phyloP scores from a whole-genome alignment of 2,888 invertebrate species.

The Thumatha senex region DNA sequence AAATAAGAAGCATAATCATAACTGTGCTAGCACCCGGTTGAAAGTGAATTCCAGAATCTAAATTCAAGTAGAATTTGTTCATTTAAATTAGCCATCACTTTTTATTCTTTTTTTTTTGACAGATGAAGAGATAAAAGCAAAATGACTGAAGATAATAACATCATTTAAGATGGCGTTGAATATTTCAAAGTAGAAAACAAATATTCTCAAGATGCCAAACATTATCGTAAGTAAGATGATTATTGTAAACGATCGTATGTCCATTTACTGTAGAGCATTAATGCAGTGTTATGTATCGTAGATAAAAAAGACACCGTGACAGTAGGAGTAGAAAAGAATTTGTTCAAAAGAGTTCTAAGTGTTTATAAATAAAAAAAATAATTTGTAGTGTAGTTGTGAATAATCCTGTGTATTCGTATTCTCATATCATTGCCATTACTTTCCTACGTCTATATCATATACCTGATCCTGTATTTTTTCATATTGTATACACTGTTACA shows the following conservation, averaged over 20 bases:
- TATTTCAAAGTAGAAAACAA: conserved; percentile 30
- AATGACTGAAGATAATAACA: conserved; percentile 46
- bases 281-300: conserved; percentile 53
- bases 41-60: too few relatives aligned
- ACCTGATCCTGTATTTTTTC: conserved; percentile 26
- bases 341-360: conserved; percentile 56
- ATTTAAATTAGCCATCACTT: too few relatives aligned
- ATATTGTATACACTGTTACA: conserved; percentile 41
- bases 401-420: conserved; percentile 29
- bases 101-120: conserved; percentile 36
- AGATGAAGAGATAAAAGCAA: conserved; percentile 69
- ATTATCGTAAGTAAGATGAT: conserved; percentile 58
- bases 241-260: conserved; percentile 73
- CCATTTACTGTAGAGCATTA: conserved; percentile 76
- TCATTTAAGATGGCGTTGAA: conserved; percentile 40
- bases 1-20: too few relatives aligned
- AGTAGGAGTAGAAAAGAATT: conserved; percentile 68
- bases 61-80: too few relatives aligned
- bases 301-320: conserved; percentile 44
- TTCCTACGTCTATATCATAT: conserved; percentile 34
- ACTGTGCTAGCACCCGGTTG: too few relatives aligned
- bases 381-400: conserved; percentile 31
- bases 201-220: conserved; percentile 74
- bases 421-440: conserved; percentile 43
- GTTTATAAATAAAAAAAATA: conserved; percentile 35